A percentile compares a stretch with the other conserved stretches of the same genome.
Conservation (phyloP, 1,140 invertebrate genomes). For the Brachionus manjavacas region DNA sequence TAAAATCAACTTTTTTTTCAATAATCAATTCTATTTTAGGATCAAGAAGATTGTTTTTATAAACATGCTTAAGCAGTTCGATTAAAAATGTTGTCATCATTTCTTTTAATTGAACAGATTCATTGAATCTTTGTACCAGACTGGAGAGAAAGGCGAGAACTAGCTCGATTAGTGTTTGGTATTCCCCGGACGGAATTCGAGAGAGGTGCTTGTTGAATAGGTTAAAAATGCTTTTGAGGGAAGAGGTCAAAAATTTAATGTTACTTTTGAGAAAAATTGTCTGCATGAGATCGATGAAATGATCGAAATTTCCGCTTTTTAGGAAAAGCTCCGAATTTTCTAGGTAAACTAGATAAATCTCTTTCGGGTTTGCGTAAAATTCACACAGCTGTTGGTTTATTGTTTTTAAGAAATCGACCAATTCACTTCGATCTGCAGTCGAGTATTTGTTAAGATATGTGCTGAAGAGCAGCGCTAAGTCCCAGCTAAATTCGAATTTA, state of each 20-base stretch:
- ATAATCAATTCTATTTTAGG: background rate
- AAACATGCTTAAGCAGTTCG: background rate
- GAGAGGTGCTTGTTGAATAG: background rate
- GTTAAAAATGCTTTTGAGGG: background rate
- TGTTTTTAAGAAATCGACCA: background rate
- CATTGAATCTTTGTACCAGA: background rate
- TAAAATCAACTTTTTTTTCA: background rate
- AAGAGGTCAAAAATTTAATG: background rate
- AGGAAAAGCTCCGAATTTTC: background rate
- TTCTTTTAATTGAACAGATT: background rate
- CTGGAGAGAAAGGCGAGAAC: background rate
- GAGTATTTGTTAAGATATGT: background rate
- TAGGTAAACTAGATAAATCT: constrained; percentile 24
- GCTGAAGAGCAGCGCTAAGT: background rate
- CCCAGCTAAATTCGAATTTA: constrained; percentile 18
- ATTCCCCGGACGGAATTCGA: background rate
- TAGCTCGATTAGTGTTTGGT: background rate
- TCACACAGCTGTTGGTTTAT: background rate
- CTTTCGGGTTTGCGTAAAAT: constrained; percentile 6
- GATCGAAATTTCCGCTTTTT: background rate
- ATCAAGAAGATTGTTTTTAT: background rate
- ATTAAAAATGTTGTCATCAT: background rate
- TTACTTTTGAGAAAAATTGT: background rate
- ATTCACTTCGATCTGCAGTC: background rate
- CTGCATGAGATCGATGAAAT: background rate